phyloP scores from a whole-genome alignment of 2,888 invertebrate genomes.

The Ormyrus nitidulus region DNA sequence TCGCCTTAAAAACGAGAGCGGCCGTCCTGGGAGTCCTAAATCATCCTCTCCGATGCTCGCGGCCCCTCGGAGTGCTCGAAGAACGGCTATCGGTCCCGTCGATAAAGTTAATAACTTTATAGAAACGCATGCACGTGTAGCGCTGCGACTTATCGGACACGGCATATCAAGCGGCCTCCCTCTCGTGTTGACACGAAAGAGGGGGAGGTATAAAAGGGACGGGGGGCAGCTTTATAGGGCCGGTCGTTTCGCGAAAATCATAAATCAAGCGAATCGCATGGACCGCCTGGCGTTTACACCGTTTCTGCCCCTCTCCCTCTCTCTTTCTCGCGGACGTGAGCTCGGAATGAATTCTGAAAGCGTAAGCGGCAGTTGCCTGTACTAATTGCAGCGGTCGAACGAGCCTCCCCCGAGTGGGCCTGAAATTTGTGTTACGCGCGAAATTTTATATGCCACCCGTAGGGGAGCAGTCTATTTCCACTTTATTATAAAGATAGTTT shows the following conservation, averaged over 20 bases:
- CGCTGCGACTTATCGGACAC: constrained; percentile 48
- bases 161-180: constrained; percentile 34
- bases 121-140: constrained; percentile 63
- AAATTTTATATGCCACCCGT: too few species aligned
- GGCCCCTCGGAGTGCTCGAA: neutral
- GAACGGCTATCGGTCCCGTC: constrained; percentile 32
- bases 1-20: neutral
- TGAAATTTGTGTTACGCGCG: too few species aligned
- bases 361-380: neutral
- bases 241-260: constrained; percentile 65
- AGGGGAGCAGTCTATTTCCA: too few species aligned
- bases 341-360: too few species aligned
- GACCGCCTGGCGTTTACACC: constrained; percentile 41
- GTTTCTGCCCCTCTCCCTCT: neutral
- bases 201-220: neutral
- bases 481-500: too few species aligned
- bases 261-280: constrained; percentile 65
- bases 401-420: neutral
- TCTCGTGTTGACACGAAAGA: constrained; percentile 34
- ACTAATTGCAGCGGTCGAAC: constrained; percentile 17
- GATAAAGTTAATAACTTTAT: constrained; percentile 73
- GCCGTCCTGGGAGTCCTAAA: neutral
- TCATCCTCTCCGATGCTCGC: neutral
- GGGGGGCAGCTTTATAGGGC: constrained; percentile 13
- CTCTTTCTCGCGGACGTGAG: neutral